Conservation (phyloP, 2,888 invertebrate genomes). For the Eupithecia insigniata region DNA sequence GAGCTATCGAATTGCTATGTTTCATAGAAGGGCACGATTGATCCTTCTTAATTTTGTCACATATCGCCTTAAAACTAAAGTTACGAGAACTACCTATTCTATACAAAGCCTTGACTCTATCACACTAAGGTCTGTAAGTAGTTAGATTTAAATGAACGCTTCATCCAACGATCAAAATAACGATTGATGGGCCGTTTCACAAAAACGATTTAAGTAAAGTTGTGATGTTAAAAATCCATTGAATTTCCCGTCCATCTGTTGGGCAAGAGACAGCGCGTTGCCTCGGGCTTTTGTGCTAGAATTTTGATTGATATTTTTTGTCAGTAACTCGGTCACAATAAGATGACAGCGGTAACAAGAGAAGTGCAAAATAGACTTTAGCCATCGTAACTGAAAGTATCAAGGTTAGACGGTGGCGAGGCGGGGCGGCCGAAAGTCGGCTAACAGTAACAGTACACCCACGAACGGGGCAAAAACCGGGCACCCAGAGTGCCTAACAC, state of each 20-base stretch:
- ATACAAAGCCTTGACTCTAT: conserved; percentile 11
- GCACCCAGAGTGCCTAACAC: conserved; percentile 64
- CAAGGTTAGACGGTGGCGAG: conserved; percentile 75
- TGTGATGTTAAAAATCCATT: conserved; percentile 38
- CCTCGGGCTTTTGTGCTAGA: conserved; percentile 82
- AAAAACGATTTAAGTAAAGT: conserved; percentile 32
- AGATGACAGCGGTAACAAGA: conserved; percentile 82
- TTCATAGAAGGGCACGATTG: neutral
- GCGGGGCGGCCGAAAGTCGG: conserved; percentile 77
- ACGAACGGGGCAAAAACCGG: conserved; percentile 71
- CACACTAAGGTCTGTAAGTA: neutral
- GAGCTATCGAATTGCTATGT: neutral
- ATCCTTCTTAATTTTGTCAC: neutral
- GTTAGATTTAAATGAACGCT: neutral
- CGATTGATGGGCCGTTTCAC: conserved; percentile 27
- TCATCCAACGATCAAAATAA: conserved; percentile 2
- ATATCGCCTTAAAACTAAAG: neutral
- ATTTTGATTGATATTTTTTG: conserved; percentile 85
- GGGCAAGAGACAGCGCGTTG: conserved; percentile 72
- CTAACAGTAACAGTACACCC: conserved; percentile 80
- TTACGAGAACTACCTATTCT: neutral
- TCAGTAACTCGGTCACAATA: conserved; percentile 81
- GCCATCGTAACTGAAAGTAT: conserved; percentile 81
- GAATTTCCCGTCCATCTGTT: conserved; percentile 48
- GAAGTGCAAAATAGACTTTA: conserved; percentile 78